Evolutionary conservation across 2,888 invertebrate genomes (phyloP), one percentile per base, ranked within the genome.

Genomic region (Protophormia terraenovae): DNA sequence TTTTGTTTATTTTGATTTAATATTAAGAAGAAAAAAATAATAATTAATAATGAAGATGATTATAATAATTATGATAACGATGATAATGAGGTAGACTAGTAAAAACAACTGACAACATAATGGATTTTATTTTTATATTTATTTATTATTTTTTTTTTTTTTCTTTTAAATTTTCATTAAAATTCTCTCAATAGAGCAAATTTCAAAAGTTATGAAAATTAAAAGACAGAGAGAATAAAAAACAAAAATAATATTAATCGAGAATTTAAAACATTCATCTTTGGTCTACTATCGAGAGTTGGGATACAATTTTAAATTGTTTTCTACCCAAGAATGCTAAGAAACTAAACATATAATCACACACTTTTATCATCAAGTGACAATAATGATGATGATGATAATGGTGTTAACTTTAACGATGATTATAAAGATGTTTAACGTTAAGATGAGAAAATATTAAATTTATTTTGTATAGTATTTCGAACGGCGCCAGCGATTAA

Each of bases 401-500:
- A n/a, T n/a, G n/a, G n/a, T n/a, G n/a, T n/a, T n/a, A n/a, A n/a
- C n/a, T n/a, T 0, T 45, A 12, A 29, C 7, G 35, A 27, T 66
- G 24, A 60, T 58, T 50, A 27, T 14, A 41, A 53, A 35, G 62
- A 62, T n/a, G n/a, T n/a, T 53, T 38, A n/a, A 47, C 27, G 58
- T 29, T 41, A 38, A 55, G 24, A 12, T 55, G 35, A 27, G 47
- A 38, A 35, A 12, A 16, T 55, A 79, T 50, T 50, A 1, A 19
- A 78, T 71, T 86, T 90, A 91, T 88, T 91, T 91, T 16, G 90
- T 84, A 79, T 89, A 91, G 84, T 91, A 91, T 87, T 91, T 91
- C 29, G 91, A 91, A 76, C 91, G 91, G 75, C 91, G 89, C 91
- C 91, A 91, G 80, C 91, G 91, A 88, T 91, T 91, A 60, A 91